Evolutionary conservation across 1,140 invertebrate species (phyloP).

Genomic region (Trachelipus rathkii): DNA sequence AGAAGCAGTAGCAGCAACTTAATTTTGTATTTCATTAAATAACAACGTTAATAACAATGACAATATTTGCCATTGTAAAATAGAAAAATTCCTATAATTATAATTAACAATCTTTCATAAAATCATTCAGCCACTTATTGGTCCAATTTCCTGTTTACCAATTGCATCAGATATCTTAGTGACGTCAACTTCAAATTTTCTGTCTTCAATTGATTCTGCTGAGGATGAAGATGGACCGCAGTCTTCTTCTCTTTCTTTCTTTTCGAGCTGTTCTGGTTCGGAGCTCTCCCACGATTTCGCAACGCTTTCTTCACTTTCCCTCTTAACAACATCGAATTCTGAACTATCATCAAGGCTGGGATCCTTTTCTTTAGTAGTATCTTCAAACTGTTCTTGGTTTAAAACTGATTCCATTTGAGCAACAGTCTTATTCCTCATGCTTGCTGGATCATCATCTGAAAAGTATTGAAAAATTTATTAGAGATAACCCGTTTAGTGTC

Average conservation of each 20-base stretch:
- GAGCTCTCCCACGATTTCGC: background rate
- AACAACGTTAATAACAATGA: background rate
- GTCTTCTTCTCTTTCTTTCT: background rate
- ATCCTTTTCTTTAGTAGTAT: background rate
- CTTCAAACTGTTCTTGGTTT: background rate
- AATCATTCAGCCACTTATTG: background rate
- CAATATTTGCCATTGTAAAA: background rate
- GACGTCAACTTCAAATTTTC: background rate
- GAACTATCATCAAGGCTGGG: background rate
- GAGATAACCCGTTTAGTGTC: too few relatives aligned
- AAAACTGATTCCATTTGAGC: background rate
- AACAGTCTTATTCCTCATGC: background rate
- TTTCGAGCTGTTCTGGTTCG: background rate
- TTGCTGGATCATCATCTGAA: conserved; percentile 1
- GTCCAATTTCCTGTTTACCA: background rate
- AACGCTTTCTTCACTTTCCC: background rate
- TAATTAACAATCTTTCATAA: background rate
- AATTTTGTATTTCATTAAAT: background rate
- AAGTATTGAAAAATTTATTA: background rate
- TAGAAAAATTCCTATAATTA: background rate
- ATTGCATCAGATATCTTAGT: background rate
- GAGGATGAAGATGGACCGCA: background rate
- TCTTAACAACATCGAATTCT: background rate
- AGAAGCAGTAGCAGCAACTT: too few relatives aligned
- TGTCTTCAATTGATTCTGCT: background rate